These are phyloP conservation scores for Tolmerus cingulatus DNA, from an alignment of 2,888 invertebrate genomes.

Conservation along the genomic window DNA sequence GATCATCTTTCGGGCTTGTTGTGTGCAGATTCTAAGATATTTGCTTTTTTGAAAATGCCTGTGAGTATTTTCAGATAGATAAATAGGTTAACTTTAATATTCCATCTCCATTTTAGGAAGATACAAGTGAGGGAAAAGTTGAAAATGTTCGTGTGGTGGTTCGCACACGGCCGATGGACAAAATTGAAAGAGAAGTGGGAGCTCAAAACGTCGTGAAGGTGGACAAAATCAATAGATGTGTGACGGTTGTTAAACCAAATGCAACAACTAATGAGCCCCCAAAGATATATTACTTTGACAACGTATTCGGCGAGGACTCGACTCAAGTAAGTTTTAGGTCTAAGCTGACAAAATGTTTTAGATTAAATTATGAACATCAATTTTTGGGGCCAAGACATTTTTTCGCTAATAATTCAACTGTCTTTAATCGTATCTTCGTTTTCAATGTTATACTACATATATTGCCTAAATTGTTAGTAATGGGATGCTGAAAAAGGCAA, in stretches of 20 bases:
- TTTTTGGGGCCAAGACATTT: too few relatives aligned
- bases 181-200: constrained; percentile 78
- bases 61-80: background rate
- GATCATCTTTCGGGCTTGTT: background rate
- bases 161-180: constrained; percentile 90
- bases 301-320: constrained; percentile 87
- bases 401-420: too few relatives aligned
- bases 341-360: background rate
- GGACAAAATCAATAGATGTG: constrained; percentile 77
- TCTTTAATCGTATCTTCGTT: too few relatives aligned
- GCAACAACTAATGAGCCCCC: constrained; percentile 78
- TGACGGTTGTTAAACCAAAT: constrained; percentile 79
- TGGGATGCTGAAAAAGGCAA: too few relatives aligned
- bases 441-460: too few relatives aligned
- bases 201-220: constrained; percentile 79
- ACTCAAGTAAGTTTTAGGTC: constrained; percentile 71
- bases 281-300: constrained; percentile 93
- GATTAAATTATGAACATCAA: background rate
- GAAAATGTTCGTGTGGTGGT: constrained; percentile 98
- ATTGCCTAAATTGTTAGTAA: too few relatives aligned
- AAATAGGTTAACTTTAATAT: background rate
- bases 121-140: constrained; percentile 66
- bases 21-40: background rate
- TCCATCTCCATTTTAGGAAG: constrained; percentile 40
- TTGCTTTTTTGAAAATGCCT: background rate